Percentiles rank a stretch among this genome's conserved stretches.
Conservation (phyloP, 2,888 invertebrate genomes). For the Achlya flavicornis region DNA sequence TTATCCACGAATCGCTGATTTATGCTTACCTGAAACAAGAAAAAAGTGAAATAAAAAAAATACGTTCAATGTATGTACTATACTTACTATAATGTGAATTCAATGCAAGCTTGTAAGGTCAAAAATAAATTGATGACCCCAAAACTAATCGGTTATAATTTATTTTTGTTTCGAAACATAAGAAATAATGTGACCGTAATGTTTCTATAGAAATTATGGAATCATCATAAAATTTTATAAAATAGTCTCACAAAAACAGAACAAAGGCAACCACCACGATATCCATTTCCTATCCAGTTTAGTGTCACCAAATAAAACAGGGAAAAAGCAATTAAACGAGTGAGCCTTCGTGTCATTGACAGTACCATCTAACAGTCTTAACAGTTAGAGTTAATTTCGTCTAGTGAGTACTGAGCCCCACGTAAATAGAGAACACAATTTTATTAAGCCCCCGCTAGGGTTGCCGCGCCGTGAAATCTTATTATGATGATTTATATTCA, state of each 20-base stretch:
- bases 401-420: conserved; percentile 23
- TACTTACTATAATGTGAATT: too few relatives aligned
- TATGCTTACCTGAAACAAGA: background rate
- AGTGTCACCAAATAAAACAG: conserved; percentile 22
- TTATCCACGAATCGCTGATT: background rate
- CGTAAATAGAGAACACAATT: conserved; percentile 37
- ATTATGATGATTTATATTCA: conserved; percentile 7
- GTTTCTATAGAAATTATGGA: too few relatives aligned
- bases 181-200: too few relatives aligned
- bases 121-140: too few relatives aligned
- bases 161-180: too few relatives aligned
- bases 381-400: conserved; percentile 38
- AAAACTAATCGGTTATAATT: too few relatives aligned
- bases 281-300: background rate
- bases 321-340: conserved; percentile 38
- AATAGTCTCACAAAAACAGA: too few relatives aligned
- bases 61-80: background rate
- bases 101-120: too few relatives aligned
- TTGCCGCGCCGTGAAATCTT: conserved; percentile 18
- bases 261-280: background rate
- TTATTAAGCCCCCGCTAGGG: conserved; percentile 31
- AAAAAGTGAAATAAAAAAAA: background rate
- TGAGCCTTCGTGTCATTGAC: conserved; percentile 24
- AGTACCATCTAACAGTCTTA: conserved; percentile 14
- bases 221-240: too few relatives aligned